A percentile compares a stretch with the other conserved stretches of the same genome.
Conservation (phyloP, 2,797 vertebrate species). For the Eurystomus glaucurus region DNA sequence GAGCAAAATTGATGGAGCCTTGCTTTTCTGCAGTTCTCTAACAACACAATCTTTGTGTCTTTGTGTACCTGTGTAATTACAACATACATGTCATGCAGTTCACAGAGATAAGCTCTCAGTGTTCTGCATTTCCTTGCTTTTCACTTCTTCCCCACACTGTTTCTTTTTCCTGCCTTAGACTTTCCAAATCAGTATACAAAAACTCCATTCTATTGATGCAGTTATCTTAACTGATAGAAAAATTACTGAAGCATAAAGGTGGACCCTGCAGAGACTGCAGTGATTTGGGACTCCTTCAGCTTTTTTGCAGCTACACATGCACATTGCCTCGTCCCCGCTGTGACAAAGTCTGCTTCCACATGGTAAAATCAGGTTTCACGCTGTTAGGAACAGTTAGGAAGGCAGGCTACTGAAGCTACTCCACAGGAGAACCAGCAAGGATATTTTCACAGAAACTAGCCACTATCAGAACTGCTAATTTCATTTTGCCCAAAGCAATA, state of each 20-base stretch:
- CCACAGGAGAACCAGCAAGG: conserved; percentile 51
- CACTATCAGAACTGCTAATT: conserved; percentile 52
- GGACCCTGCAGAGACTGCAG: conserved; percentile 63
- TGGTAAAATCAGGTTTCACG: conserved; percentile 40
- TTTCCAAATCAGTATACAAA: background rate
- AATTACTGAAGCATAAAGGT: conserved; percentile 66
- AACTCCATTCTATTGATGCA: conserved; percentile 27
- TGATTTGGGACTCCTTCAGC: conserved; percentile 57
- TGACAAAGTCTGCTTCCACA: conserved; percentile 55
- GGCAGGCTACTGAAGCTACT: conserved; percentile 56
- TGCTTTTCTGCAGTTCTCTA: background rate
- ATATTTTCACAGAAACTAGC: conserved; percentile 2
- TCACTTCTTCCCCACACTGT: background rate
- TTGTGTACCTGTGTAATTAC: background rate
- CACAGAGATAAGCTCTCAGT: background rate
- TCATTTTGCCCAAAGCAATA: conserved; percentile 9
- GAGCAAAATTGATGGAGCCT: background rate
- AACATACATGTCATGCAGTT: fast-evolving
- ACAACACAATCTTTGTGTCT: background rate
- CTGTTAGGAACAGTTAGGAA: conserved; percentile 67
- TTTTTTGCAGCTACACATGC: conserved; percentile 35
- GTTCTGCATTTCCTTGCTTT: background rate
- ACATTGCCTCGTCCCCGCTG: conserved; percentile 23
- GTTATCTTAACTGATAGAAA: conserved; percentile 53
- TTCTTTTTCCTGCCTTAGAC: background rate